Evolutionary conservation across 2,113 vertebrate genomes (phyloP), one percentile per base, ranked within the genome.

Genomic region (Carassius carassius): DNA sequence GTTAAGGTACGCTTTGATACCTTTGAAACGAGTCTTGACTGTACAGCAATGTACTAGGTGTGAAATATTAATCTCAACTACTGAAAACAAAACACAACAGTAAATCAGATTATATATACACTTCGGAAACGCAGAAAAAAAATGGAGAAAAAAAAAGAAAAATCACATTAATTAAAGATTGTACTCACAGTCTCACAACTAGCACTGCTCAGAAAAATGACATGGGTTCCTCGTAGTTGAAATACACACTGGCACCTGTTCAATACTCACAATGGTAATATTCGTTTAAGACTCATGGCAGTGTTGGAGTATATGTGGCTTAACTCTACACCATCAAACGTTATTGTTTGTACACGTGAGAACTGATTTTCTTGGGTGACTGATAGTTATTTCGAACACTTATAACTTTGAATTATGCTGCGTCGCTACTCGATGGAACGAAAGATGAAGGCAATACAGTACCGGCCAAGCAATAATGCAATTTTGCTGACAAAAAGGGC

Each of bases 271-370:
- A 41, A 72, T 47, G 78, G 70, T 73, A 82, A 86, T 75, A 81
- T 60, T 49, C 3, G 67, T 49, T 81, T 72, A 54, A 62, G 67
- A 62, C 44, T n/a, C 76, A 81, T 84, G 88, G 88, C 86, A 89
- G 88, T 89, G 86, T 86, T 78, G 56, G 62, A 82, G 60, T 85
- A 80, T 81, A 47, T 56, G 32, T 41, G 85, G 69, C 44, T 80
- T 80, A 80, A 65, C 41, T 51, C 78, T 81, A 81, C 80, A 72
- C 65, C 80, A 29, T 47, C 63, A 32, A 81, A 81, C 17, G 29
- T 70, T 67, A 72, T 32, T 29, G 13, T 37, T 58, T 70, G 81
- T 16, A 82, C 44, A 81, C 5, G 5, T 81, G 44, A 32, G 21
- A 47, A 80, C 5, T 79, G 79, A 69, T 69, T 35, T 84, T 84